Conservation (phyloP, 2,113 vertebrate genomes). For the Cnemophilus loriae region DNA sequence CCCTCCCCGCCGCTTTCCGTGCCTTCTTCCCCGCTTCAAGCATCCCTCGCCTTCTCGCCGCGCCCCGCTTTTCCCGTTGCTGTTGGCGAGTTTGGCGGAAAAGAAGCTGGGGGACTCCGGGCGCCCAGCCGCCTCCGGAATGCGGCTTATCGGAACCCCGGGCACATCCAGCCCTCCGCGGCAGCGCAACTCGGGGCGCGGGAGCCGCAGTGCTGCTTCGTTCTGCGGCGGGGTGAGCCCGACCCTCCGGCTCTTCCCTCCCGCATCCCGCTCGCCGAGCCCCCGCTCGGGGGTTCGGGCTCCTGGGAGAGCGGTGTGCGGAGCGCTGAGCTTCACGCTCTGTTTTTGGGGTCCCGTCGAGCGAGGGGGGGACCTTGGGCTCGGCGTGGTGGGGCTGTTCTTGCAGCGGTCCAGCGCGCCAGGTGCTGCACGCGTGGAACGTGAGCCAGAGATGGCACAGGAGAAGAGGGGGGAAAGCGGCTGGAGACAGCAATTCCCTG, state of each 20-base stretch:
- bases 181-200: background rate
- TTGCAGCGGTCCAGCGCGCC: background rate
- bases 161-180: background rate
- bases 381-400: background rate
- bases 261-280: background rate
- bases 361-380: rapidly evolving
- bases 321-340: rapidly evolving
- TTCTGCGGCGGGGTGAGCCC: background rate
- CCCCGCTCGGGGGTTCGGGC: background rate
- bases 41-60: background rate
- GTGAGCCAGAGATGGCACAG: background rate
- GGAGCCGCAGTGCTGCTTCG: background rate
- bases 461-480: background rate
- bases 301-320: background rate
- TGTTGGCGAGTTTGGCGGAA: rapidly evolving
- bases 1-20: background rate
- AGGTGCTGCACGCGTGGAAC: background rate
- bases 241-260: background rate
- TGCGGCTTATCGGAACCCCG: too few relatives aligned
- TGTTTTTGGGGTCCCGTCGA: rapidly evolving
- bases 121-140: rapidly evolving
- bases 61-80: background rate
- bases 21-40: background rate
- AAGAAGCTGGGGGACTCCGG: background rate
- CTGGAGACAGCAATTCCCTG: background rate